Evolutionary conservation across 2,888 invertebrate genomes (phyloP), one percentile per base, ranked within the genome.

Genomic region (Myathropa florea): DNA sequence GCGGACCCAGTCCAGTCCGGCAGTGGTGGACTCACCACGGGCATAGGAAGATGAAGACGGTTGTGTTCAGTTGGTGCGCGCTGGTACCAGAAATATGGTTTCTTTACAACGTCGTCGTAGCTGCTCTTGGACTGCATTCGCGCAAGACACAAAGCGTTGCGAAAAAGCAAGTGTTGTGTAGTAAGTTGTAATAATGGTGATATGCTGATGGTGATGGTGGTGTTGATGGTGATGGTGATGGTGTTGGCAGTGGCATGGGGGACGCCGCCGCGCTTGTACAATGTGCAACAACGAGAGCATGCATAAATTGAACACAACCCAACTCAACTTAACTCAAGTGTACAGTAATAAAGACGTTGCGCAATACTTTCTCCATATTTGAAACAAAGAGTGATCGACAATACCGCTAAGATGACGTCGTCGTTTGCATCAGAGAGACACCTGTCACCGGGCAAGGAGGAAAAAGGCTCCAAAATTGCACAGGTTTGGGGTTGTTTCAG

Each of bases 101-200:
- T 78, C 70, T 78, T 73, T 73, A 36, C 63, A n/a, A 71, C 39
- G 24, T 18, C 63, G 55, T 59, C 6, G 61, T 72, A 65, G 59
- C 71, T 86, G 86, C 86, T 86, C 86, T 86, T 86, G 86, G 86
- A 79, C 83, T 86, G 86, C 78, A 83, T 83, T 83, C 78, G 70
- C 70, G 71, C 78, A 75, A 83, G 63, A 79, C 78, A 78, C 76
- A 71, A 57, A 68, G 63, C 53, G 65, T 86, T 83, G 75, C 78
- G 75, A 86, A 86, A 86, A 86, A 28, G 30, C 36, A 18, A 46
- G 46, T 75, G 70, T 68, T 82, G 82, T 82, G 77, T 64, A 85
- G 82, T 82, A 85, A 82, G 85, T 85, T 72, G 77, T 61, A 83
- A 67, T 85, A 85, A 76, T 28, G 33, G 53, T 36, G 71, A 46